Base-by-base conservation (phyloP, 1,140 invertebrate species). In the Gryon sp. region DNA sequence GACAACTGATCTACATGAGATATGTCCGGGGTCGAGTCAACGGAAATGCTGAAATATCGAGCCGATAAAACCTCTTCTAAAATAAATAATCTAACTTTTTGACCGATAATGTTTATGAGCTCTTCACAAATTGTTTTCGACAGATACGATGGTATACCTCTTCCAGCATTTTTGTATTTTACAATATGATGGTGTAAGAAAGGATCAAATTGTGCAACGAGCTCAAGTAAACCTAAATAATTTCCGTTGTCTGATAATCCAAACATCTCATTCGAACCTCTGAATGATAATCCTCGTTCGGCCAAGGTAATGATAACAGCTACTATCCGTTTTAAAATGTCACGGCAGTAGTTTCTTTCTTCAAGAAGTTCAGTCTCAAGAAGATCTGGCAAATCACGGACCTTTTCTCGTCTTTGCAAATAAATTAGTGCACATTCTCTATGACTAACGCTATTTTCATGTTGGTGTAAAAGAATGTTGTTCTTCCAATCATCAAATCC, bases 141-240 rank as follows among this genome's bases (percentile, higher is more conserved):
- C 30, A 84, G 52, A 50, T 84, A 85, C 32, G 57, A 57, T 22
- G 74, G 68, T 32, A 77, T 3, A 9, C n/a, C 30, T 34, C 11
- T n/a, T 45, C 81, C 82, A 48, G 12, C 22, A 80, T 84, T 83
- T 16, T 76, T 76, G 74, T 69, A 83, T 65, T 52, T 41, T 52
- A 55, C 8, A 45, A 84, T 76, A 55, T 86, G 83, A 57, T 73
- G 50, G 14, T 66, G 69, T 60, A 86, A 69, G 75, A 86, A 86
- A 18, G 72, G 75, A 76, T 85, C 80, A 73, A 83, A 83, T 66
- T 82, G 62, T 24, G 76, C 80, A 26, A 84, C 60, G 12, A 85
- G 46, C 73, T 86, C 82, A 32, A 87, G 43, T 38, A 65, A 41
- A 34, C 66, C 72, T 30, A 76, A 40, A 46, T 52, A 80, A 50